Base-by-base conservation (phyloP, 1,140 invertebrate genomes). In the Cephus cinctus region DNA sequence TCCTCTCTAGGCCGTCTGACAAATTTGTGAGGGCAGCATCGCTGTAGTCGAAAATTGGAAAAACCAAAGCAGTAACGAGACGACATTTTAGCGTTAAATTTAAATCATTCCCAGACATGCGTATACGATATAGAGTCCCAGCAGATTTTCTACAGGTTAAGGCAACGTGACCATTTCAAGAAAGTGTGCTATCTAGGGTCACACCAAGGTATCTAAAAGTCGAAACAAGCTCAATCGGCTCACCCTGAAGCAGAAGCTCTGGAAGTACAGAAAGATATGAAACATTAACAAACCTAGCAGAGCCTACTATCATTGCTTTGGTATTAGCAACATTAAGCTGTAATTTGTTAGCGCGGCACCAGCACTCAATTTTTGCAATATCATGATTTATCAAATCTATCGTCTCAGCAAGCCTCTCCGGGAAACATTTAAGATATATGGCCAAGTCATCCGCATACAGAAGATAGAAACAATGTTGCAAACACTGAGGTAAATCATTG, bases 401-500 rank as follows among this genome's bases (percentile, higher is more conserved):
- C n/a, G n/a, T 16, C 4, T 35, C 32, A 5, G 32, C 12, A 4
- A 35, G 5, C 5, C 5, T 4, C 4, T 4, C 6, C 12, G 32
- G 5, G 5, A 5, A 5, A 35, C 1, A 35, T n/a, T n/a, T 14
- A 5, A 35, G 32, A 14, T 35, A 35, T 27, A 35, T 35, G 6
- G 12, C n/a, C n/a, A 35, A 16, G 32, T 35, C 32, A 35, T 35
- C 32, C 5, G 8, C 32, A 35, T 35, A 35, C n/a, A 8, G 18
- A 14, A 35, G 5, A 16, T 35, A 16, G 5, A 6, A 14, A 14
- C 32, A 35, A 16, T 35, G 12, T 11, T 12, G 32, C 5, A 35
- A 35, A 5, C 5, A 35, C 32, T 14, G 32, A 5, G 32, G 32
- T 1, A 49, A 8, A 31, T 52, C 43, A 47, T 47, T 52, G 19